These are phyloP conservation scores for Nilaparvata lugens DNA, from an alignment of 1,140 invertebrate genomes.

Conservation along the genomic window DNA sequence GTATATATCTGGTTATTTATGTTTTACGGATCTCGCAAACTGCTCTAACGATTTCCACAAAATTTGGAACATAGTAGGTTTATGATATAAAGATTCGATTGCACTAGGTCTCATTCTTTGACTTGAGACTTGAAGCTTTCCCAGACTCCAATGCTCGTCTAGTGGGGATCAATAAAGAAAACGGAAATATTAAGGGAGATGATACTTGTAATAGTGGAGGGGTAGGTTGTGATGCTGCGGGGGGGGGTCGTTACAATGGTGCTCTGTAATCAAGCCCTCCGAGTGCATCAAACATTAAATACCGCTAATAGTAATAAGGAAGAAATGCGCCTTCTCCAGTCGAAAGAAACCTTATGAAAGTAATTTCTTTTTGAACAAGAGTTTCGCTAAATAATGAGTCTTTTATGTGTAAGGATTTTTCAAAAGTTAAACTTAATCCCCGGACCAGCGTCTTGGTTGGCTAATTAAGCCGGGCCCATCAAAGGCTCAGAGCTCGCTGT, in stretches of 20 bases:
- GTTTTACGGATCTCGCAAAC: no score
- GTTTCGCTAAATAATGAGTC: conserved; percentile 4
- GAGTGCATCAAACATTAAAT: conserved; percentile 3
- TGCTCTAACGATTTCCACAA: no score
- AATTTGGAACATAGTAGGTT: no score
- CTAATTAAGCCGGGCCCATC: conserved; percentile 1
- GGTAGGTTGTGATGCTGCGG: no score
- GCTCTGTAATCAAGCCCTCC: background rate
- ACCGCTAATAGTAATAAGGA: background rate
- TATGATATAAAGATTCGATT: no score
- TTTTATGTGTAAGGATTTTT: conserved; percentile 6
- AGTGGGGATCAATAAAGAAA: no score
- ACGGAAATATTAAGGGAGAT: no score
- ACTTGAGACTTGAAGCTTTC: no score
- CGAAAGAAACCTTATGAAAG: conserved; percentile 1
- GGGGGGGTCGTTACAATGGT: background rate
- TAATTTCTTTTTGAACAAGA: conserved; percentile 2
- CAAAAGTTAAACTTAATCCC: conserved; percentile 4
- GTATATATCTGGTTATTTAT: no score
- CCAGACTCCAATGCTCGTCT: no score
- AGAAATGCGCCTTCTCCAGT: background rate
- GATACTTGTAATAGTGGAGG: no score
- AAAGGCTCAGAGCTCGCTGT: background rate
- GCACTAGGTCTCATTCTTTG: no score
- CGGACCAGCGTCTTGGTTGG: background rate